Evolutionary conservation across 2,113 vertebrate species (phyloP), one percentile per base, ranked within the genome.

Genomic region (Nycticebus coucang): DNA sequence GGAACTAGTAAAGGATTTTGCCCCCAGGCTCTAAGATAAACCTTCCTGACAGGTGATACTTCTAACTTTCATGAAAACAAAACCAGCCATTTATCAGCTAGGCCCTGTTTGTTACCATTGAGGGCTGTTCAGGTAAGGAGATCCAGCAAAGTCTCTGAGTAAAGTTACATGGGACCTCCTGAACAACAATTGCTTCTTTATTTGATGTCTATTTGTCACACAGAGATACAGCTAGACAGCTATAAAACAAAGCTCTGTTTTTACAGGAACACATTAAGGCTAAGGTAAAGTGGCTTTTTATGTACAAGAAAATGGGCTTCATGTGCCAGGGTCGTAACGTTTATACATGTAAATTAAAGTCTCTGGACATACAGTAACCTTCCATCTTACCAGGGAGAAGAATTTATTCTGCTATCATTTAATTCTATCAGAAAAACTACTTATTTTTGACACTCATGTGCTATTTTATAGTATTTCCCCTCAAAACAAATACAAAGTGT

Each of bases 221-320:
- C 50, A 92, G 50, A 96, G 93, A 94, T 89, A 89, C 21, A 87
- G 77, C 30, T 26, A 87, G 72, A 82, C 28, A 60, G 37, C 22
- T 45, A 89, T 93, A 50, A 96, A 94, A 91, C 11, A 37, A 87
- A 95, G 19, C 68, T 95, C 89, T 96, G 95, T 84, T 98, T 97
- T 92, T 91, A 96, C 22, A 97, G 93, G 82, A 95, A 93, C 89
- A 96, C 71, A 45, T 64, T 86, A 59, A 41, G 35, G 7, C 78
- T 93, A 74, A 97, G 83, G 94, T 55, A 94, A 97, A 97, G 91
- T 62, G 59, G 84, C 84, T 92, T 97, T 85, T 87, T 53, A 82
- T 72, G 77, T 74, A 66, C 7, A 91, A 91, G 74, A 91, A 93
- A 81, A 85, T n/a, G 37, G 57, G 78, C 41, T 82, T 74, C 68